Base-by-base conservation (phyloP, 2,113 vertebrate genomes). In the Anoplopoma fimbria region DNA sequence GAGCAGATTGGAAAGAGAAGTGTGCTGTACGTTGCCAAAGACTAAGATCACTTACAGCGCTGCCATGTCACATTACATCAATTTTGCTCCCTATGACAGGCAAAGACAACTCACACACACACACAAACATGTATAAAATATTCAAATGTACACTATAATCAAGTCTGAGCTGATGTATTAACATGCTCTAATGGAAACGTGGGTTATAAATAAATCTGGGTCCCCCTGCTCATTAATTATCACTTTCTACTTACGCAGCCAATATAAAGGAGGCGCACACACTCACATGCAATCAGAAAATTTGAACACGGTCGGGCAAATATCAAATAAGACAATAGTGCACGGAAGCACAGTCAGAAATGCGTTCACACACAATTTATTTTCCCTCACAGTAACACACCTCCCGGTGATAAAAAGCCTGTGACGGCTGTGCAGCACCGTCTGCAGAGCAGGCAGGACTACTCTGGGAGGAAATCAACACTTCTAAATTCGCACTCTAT, bases 171-270 rank as follows among this genome's bases (percentile, higher is more conserved):
- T 15, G 25, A 63, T 73, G 65, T 67, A 73, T 70, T n/a, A 38
- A 57, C 76, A 68, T 36, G 65, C 15, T 7, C 34, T 10, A 31
- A 67, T 3, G 1, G 62, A 74, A 72, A 83, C 58, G 63, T 29
- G 53, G 70, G 51, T 73, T 82, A 69, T 78, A 67, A 86, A 86
- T 81, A 80, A 87, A 79, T 74, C 58, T 36, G 31, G 7, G 19
- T 55, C 70, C 47, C 73, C 25, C 1, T 25, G 53, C 69, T 87
- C 80, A 88, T 88, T 89, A 91, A 86, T 91, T 75, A 88, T 40
- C 8, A 64, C 63, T 84, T 84, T 82, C 49, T 47, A 82, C 79
- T 83, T 63, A 33, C 45, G 77, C 63, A 75, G 40, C 40, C 40
- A 74, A 79, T 70, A 70, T 0, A 38, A 13, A 84, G 1, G n/a